Base-by-base conservation (phyloP, 2,797 vertebrate genomes). In the Astyanax mexicanus region DNA sequence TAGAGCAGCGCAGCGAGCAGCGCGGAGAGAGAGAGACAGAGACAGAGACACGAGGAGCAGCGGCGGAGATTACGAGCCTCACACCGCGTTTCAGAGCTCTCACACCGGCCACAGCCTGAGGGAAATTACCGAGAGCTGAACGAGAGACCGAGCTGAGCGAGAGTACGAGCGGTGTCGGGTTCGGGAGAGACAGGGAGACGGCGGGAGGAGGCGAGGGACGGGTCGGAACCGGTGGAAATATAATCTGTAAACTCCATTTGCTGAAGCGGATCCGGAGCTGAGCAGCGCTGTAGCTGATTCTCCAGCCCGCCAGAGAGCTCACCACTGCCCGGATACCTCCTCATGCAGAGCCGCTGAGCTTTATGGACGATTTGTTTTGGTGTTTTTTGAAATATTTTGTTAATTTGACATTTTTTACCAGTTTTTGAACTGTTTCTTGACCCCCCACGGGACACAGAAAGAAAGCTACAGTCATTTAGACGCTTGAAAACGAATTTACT, bases 191-290 rank as follows among this genome's bases (percentile, higher is more conserved):
- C n/a, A 29, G 52, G 29, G 61, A 25, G 35, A 13, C 9, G 13
- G 15, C 77, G 55, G 81, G 72, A 70, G 82, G 83, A 17, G 17
- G 12, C 19, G 52, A 29, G n/a, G 47, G 19, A 21, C 6, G 84
- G 84, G 79, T 84, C 61, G 55, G 88, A 69, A 85, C 83, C 84
- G 62, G 85, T 92, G 93, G 93, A 93, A 94, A 94, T 94, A 94
- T 89, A 93, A 93, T 92, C 92, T 92, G 89, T 89, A 87, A 91
- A 90, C 91, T 92, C 92, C 90, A 91, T 94, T 93, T 90, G 89
- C 88, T 75, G 75, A 78, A 51, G 82, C 84, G 69, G 72, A 45
- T 74, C 77, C 78, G 64, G 44, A 66, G 51, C 42, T 45, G 72
- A 58, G 64, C 65, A 78, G 47, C 23, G 29, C 32, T 40, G 38